Conservation (phyloP, 2,113 vertebrate species). For the Trogon surrucura region DNA sequence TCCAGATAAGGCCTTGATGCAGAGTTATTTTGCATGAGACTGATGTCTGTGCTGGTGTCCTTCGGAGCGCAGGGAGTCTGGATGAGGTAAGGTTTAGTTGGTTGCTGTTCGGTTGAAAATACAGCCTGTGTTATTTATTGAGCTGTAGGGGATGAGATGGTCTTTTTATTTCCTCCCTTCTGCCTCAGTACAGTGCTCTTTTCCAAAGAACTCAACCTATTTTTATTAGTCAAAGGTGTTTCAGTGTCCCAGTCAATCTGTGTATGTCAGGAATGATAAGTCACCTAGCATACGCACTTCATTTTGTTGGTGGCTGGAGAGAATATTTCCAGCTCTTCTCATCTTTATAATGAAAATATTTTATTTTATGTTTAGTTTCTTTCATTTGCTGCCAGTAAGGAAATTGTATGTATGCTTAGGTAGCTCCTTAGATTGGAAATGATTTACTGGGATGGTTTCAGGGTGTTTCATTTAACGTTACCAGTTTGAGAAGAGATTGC, state of each 20-base stretch:
- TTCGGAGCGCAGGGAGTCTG: background rate
- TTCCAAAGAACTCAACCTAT: background rate
- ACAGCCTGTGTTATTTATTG: background rate
- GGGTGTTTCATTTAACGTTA: conserved; percentile 33
- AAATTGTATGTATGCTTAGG: background rate
- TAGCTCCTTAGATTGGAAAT: conserved; percentile 22
- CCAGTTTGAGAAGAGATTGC: conserved; percentile 1
- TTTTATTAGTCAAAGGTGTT: background rate
- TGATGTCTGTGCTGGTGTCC: background rate
- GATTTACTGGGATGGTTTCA: conserved; percentile 24
- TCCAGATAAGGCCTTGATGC: background rate
- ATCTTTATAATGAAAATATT: conserved; percentile 19
- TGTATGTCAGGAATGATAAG: background rate
- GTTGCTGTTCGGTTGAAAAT: background rate
- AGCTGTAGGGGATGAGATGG: background rate
- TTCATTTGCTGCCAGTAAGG: conserved; percentile 31
- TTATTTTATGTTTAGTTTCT: conserved; percentile 33
- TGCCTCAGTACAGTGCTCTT: background rate
- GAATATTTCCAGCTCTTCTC: background rate
- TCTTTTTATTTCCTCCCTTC: background rate
- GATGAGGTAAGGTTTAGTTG: background rate
- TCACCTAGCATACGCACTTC: background rate
- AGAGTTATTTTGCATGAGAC: background rate
- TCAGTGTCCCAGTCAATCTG: background rate
- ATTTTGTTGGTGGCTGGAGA: background rate